Evolutionary conservation across 2,797 vertebrate genomes (phyloP).

Genomic region (Ctenochaetus hawaiiensis): DNA sequence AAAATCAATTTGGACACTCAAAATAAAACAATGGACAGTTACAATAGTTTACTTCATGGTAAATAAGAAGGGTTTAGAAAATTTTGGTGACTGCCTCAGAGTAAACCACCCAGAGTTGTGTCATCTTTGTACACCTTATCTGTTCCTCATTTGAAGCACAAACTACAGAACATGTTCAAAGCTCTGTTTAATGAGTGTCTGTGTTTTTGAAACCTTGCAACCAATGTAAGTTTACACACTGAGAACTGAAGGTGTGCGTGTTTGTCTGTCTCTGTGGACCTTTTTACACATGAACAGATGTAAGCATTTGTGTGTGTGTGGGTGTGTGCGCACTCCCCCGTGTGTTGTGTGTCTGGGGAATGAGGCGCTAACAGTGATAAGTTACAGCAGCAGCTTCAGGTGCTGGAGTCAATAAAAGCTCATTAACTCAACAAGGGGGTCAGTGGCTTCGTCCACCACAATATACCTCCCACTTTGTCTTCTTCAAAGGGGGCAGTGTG

Average conservation of each 20-base stretch:
- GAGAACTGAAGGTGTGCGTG: neutral
- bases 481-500: constrained; percentile 48
- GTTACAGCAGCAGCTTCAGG: constrained; percentile 84
- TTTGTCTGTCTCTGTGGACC: constrained; percentile 28
- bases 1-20: too few species aligned
- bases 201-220: constrained; percentile 16
- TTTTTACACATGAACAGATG: constrained; percentile 25
- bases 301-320: constrained; percentile 14
- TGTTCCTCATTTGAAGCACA: neutral
- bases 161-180: neutral
- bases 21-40: too few species aligned
- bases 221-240: neutral
- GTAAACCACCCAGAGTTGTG: neutral
- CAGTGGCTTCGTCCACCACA: constrained; percentile 75
- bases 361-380: constrained; percentile 85
- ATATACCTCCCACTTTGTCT: constrained; percentile 80
- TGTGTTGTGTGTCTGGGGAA: constrained; percentile 66
- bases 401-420: constrained; percentile 89
- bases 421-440: constrained; percentile 87
- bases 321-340: constrained; percentile 34
- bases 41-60: too few species aligned
- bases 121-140: neutral
- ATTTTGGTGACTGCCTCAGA: neutral
- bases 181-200: constrained; percentile 12
- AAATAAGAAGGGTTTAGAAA: neutral